Conservation (phyloP, 2,888 invertebrate genomes). For the Pogonocherus hispidulus region DNA sequence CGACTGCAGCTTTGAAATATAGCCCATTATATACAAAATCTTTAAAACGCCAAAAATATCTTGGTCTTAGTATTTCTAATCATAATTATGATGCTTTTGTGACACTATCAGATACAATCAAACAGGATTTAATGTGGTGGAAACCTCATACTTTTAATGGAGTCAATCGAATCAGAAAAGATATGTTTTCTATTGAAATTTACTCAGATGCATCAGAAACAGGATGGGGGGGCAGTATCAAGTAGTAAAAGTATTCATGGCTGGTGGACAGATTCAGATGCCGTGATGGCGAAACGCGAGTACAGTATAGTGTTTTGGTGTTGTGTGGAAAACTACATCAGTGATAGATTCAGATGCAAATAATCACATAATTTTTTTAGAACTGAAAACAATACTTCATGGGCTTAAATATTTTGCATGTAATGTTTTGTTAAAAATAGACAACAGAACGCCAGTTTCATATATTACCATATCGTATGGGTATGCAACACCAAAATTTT, state of each 20-base stretch:
- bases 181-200: not conserved
- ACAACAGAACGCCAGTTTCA: too few species aligned
- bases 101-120: not conserved
- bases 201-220: conserved; percentile 5
- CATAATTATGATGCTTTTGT: not conserved
- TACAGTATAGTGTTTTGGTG: too few species aligned
- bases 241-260: conserved; percentile 1
- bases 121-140: not conserved
- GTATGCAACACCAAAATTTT: not conserved
- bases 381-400: not conserved
- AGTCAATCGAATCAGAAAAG: not conserved
- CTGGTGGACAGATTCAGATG: not conserved
- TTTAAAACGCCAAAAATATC: not conserved
- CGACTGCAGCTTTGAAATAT: not conserved
- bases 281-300: too few species aligned
- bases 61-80: not conserved
- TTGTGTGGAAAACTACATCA: too few species aligned
- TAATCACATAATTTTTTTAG: conserved; percentile 9
- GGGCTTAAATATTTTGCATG: conserved; percentile 6
- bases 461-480: too few species aligned
- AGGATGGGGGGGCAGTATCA: conserved; percentile 10
- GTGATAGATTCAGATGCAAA: too few species aligned
- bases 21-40: not conserved
- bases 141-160: not conserved
- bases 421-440: not conserved